Evolutionary conservation across 1,140 invertebrate genomes (phyloP).

Genomic region (Habropoda laboriosa): DNA sequence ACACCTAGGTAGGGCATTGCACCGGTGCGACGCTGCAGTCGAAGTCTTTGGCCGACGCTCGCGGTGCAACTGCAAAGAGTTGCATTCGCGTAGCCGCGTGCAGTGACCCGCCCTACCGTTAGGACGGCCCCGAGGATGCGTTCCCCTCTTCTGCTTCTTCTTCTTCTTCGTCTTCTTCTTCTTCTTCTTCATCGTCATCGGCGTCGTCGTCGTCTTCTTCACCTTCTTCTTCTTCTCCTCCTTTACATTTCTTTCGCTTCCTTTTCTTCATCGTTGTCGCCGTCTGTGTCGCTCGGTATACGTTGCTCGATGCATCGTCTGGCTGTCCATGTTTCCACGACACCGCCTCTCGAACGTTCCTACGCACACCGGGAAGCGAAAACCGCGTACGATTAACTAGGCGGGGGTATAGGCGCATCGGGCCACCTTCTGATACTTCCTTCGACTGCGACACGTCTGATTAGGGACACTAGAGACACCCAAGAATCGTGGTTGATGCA

Average conservation of each 20-base stretch:
- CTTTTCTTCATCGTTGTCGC: conserved; percentile 33
- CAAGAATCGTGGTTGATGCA: no score
- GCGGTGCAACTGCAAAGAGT: conserved; percentile 71
- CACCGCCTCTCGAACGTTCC: conserved; percentile 55
- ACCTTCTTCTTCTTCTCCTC: conserved; percentile 37
- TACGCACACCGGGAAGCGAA: conserved; percentile 67
- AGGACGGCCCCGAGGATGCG: conserved; percentile 81
- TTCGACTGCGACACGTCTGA: no score
- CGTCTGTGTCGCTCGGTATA: conserved; percentile 29
- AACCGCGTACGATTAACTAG: background rate
- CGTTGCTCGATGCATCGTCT: no score
- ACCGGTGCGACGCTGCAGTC: conserved; percentile 66
- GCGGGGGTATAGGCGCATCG: conserved; percentile 31
- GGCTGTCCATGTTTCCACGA: conserved; percentile 9
- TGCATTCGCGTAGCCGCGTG: conserved; percentile 79
- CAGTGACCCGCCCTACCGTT: conserved; percentile 83
- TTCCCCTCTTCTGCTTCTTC: conserved; percentile 63
- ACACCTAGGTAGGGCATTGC: conserved; percentile 81
- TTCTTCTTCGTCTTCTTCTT: conserved; percentile 57
- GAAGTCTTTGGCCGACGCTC: conserved; percentile 64
- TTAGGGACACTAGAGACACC: no score
- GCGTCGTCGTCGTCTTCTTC: background rate
- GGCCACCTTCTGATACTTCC: background rate
- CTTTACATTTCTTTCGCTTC: conserved; percentile 17
- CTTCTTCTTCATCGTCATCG: conserved; percentile 22